Evolutionary conservation across 1,140 invertebrate genomes (phyloP), one percentile per base, ranked within the genome.

Genomic region (Drosophila sturtevanti): DNA sequence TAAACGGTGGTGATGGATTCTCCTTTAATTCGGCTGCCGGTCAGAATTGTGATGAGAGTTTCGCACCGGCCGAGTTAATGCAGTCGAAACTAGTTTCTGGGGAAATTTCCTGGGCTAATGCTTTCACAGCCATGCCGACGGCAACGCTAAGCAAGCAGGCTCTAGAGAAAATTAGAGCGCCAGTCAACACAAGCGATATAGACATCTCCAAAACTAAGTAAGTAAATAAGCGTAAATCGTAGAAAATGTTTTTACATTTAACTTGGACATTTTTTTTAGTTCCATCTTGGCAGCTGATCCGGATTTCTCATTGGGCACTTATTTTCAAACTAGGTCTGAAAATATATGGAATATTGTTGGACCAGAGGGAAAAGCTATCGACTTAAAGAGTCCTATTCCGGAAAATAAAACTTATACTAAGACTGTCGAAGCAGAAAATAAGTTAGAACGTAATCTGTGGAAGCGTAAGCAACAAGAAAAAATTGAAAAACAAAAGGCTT

Each of bases 61-160:
- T 91, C 21, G 75, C 79, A 1, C 90, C 90, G 0, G 89, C 75
- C 21, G 90, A 91, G 22, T 12, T 91, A 16, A 91, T 91, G 90
- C 84, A 90, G 18, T 91, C 90, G 0, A 85, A 91, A 44, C 51
- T 91, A 4, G 55, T 91, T 11, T 60, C 61, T 34, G 89, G 89
- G 9, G 90, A 91, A 62, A 90, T 89, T n/a, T 89, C 79, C 0
- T 91, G 90, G 90, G 90, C 91, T 0, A 76, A 91, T 34, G 82
- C 91, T 38, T 91, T 78, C 58, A 85, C 86, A 0, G 78, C 77
- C 0, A 90, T 91, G 41, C 90, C 90, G 14, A 72, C 81, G 38
- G 79, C 84, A 10, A 79, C 71, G 1, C 35, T 87, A 7, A 91
- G 84, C 64, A 86, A 84, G 31, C 73, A 80, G 24, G 79, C 79